phyloP scores from a whole-genome alignment of 2,797 vertebrate genomes.

The Gila robusta region DNA sequence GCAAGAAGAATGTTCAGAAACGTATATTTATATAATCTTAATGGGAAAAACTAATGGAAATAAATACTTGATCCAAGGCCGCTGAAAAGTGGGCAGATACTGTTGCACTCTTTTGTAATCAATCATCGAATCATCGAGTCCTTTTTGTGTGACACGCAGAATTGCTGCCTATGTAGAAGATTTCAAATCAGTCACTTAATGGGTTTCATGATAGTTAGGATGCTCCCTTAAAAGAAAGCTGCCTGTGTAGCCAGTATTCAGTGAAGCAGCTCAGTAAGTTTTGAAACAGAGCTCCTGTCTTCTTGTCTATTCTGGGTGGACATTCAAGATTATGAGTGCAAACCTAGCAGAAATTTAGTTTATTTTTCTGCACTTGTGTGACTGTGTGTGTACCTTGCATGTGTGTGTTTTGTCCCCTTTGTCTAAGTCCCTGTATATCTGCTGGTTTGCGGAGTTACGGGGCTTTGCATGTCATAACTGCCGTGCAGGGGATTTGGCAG shows the following conservation, averaged over 20 bases:
- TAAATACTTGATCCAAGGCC: not conserved
- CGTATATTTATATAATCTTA: not conserved
- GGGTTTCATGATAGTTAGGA: not conserved
- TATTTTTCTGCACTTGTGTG: constrained; percentile 19
- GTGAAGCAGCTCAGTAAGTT: not conserved
- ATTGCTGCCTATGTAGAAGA: not conserved
- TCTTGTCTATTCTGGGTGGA: not conserved
- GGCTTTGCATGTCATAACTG: constrained; percentile 74
- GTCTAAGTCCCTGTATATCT: constrained; percentile 57
- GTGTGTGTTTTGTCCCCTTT: constrained; percentile 35
- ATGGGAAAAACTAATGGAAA: not conserved
- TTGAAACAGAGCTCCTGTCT: constrained; percentile 40
- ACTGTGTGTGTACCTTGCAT: constrained; percentile 15
- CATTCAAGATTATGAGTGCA: not conserved
- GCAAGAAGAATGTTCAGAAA: not conserved
- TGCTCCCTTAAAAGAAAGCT: not conserved
- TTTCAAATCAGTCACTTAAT: not conserved
- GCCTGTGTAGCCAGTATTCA: not conserved
- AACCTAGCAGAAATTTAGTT: not conserved
- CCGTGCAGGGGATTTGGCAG: constrained; percentile 72
- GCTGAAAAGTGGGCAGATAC: not conserved
- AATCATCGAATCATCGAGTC: not conserved
- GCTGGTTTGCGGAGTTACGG: constrained; percentile 57
- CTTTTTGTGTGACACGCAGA: not conserved
- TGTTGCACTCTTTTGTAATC: not conserved